phyloP scores from a whole-genome alignment of 2,797 vertebrate species.

The Neoniphon sammara region DNA sequence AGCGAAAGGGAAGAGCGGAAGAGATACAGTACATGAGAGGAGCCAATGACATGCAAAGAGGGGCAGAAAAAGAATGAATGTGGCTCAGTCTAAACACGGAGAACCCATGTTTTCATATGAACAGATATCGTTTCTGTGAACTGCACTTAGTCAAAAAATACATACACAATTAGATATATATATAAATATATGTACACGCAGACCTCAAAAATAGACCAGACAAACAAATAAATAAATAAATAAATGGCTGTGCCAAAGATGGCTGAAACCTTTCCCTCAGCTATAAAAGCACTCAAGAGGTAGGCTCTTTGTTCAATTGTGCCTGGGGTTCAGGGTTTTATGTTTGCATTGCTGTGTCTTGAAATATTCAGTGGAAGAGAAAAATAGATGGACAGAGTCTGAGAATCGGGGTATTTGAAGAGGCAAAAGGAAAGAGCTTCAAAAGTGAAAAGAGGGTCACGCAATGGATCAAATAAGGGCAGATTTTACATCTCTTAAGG shows the following conservation, averaged over 20 bases:
- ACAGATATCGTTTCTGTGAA: slow-evolving; percentile 27
- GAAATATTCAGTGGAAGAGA: slow-evolving; percentile 71
- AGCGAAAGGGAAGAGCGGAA: slow-evolving; percentile 46
- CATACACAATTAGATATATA: background rate
- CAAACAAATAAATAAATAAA: slow-evolving; percentile 42
- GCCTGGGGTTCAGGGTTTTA: slow-evolving; percentile 64
- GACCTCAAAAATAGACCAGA: slow-evolving; percentile 42
- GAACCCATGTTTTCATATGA: slow-evolving; percentile 37
- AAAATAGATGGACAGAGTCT: slow-evolving; percentile 45
- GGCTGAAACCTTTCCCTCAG: slow-evolving; percentile 69
- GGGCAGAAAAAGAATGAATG: background rate
- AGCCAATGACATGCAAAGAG: slow-evolving; percentile 9
- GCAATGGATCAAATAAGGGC: slow-evolving; percentile 18
- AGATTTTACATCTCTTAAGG: background rate
- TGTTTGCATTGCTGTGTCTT: slow-evolving; percentile 54
- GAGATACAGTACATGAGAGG: slow-evolving; percentile 34
- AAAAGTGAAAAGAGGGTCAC: slow-evolving; percentile 57
- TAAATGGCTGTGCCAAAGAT: slow-evolving; percentile 48
- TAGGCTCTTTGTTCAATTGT: slow-evolving; percentile 65
- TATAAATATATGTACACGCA: background rate
- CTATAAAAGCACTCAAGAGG: slow-evolving; percentile 75
- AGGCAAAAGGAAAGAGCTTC: slow-evolving; percentile 20
- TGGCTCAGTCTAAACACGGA: background rate
- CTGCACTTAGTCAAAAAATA: background rate
- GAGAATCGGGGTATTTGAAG: slow-evolving; percentile 34